Base-by-base conservation (phyloP, 2,888 invertebrate species). In the Zelleria hepariella region DNA sequence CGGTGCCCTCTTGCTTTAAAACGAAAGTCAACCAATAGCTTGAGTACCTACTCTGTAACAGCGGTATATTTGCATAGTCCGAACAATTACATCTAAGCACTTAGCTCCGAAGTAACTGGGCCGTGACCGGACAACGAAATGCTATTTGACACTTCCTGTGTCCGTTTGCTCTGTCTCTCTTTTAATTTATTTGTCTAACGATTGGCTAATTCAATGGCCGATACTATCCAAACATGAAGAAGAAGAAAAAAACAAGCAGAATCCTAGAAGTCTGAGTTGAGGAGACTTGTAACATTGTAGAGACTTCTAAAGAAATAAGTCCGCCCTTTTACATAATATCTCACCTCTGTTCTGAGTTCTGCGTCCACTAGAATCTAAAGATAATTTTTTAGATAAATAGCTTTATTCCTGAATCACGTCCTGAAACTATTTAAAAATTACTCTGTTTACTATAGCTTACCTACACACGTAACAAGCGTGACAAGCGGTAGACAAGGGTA, bases 121-220 rank as follows among this genome's bases (percentile, higher is more conserved):
- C 82, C 84, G 83, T 77, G 79, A 77, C 73, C 70, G 72, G 79
- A 86, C 86, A 88, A 77, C 82, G 80, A 85, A 88, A 86, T 75
- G 74, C 87, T 82, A 86, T 88, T 87, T 86, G 81, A 82, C 78
- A 80, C 82, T 86, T 88, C 87, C 88, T 82, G 86, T 86, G 84
- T 85, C 85, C 85, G 78, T 72, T 79, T 59, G n/a, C n/a, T n/a
- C n/a, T 42, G 32, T 42, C 32, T 10, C 32, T 42, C 32, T 10
- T 23, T 26, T 76, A 73, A 75, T 74, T 74, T 73, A 69, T 76
- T 75, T 75, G 72, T 70, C 10, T 1, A 51, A 58, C 5, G 2
- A 42, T 7, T 32, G 15, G 15, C 32, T 15, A 10, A 42, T 15
- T 42, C 32, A 15, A 42, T 42, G 15, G 15, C 15, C 10, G 15